Conservation (phyloP, 2,113 vertebrate species). For the Hippocampus zosterae region DNA sequence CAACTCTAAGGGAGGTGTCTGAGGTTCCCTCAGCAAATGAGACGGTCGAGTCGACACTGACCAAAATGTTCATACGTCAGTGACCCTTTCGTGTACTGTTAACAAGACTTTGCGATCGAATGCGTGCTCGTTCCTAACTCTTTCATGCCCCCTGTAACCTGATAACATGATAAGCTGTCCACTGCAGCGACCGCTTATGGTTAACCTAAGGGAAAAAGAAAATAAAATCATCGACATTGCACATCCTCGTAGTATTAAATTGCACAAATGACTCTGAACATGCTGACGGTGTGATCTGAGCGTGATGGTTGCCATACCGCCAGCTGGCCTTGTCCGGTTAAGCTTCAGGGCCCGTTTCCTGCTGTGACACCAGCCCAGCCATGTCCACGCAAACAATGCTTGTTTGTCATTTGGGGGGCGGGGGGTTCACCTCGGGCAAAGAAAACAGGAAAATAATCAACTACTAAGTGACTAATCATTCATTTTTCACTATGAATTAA, state of each 20-base stretch:
- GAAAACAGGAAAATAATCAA: conserved; percentile 31
- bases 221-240: background rate
- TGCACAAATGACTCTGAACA: background rate
- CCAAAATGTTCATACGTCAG: conserved; percentile 38
- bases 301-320: background rate
- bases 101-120: background rate
- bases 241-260: background rate
- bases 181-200: no score
- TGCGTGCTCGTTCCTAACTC: background rate
- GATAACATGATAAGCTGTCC: no score
- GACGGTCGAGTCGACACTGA: conserved; percentile 19
- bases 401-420: conserved; percentile 37
- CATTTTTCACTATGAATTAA: conserved; percentile 34
- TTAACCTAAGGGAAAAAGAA: background rate
- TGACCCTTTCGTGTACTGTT: background rate
- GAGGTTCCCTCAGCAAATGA: conserved; percentile 6
- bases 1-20: conserved; percentile 32
- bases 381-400: conserved; percentile 29
- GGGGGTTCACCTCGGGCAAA: conserved; percentile 18
- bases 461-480: background rate
- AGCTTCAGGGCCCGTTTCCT: conserved; percentile 20
- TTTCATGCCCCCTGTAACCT: no score
- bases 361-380: conserved; percentile 47
- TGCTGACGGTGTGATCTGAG: background rate
- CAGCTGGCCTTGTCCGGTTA: conserved; percentile 53